Evolutionary conservation across 1,140 invertebrate genomes (phyloP).

Genomic region (Achatina immaculata): DNA sequence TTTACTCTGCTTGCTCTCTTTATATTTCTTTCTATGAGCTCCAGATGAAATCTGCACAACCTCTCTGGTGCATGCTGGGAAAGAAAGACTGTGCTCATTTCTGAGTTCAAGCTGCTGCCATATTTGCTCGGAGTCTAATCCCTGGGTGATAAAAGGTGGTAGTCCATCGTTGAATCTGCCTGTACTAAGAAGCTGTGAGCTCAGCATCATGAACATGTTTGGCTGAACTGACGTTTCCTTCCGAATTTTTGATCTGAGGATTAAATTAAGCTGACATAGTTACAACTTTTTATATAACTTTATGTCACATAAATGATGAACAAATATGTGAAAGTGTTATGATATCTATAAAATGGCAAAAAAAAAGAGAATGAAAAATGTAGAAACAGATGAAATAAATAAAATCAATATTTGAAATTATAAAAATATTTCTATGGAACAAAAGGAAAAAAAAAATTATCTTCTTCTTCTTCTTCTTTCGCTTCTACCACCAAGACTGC

Average conservation of each 20-base stretch:
- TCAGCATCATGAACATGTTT: constrained; percentile 31
- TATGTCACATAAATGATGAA: background rate
- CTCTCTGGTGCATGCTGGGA: constrained; percentile 26
- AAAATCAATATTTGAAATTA: background rate
- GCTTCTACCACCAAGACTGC: no score
- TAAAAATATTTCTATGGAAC: no score
- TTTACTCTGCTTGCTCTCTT: background rate
- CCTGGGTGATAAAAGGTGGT: constrained; percentile 22
- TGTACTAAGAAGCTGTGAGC: constrained; percentile 22
- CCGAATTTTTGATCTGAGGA: background rate
- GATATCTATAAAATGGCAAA: background rate
- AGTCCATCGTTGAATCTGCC: constrained; percentile 34
- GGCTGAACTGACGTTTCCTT: background rate
- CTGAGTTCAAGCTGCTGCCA: constrained; percentile 37
- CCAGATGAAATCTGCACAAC: constrained; percentile 10
- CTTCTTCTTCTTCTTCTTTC: no score
- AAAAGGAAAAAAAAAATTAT: no score
- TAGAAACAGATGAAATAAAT: background rate
- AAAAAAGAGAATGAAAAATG: background rate
- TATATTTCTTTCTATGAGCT: constrained; percentile 8
- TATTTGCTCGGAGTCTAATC: constrained; percentile 27
- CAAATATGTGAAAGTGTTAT: background rate
- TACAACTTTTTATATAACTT: background rate
- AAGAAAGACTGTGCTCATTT: constrained; percentile 28
- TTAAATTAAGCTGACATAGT: background rate